Conservation (phyloP, 2,888 invertebrate genomes). For the Phlogophora meticulosa region DNA sequence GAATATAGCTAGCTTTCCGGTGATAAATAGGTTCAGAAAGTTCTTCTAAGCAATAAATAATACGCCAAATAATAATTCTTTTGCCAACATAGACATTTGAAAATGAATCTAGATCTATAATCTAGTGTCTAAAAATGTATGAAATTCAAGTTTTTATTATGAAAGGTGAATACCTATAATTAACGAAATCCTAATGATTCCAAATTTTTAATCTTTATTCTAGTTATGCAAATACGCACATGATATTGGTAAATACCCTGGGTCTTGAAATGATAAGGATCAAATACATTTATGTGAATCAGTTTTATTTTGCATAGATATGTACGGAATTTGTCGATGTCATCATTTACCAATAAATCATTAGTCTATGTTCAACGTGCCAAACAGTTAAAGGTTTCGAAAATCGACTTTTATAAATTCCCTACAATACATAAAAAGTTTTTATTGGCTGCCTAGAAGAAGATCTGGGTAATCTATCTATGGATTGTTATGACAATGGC, state of each 20-base stretch:
- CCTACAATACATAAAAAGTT: background rate
- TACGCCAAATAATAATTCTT: too few relatives aligned
- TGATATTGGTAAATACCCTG: slow-evolving; percentile 33
- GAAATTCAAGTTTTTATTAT: background rate
- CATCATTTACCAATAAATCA: slow-evolving; percentile 23
- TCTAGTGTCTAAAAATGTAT: too few relatives aligned
- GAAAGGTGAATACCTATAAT: background rate
- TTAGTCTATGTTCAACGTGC: background rate
- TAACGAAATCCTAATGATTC: slow-evolving; percentile 10
- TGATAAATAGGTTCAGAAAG: too few relatives aligned
- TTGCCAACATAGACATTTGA: background rate
- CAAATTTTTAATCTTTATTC: slow-evolving; percentile 32
- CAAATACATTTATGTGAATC: background rate
- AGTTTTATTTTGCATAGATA: slow-evolving; percentile 14
- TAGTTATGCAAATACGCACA: slow-evolving; percentile 4
- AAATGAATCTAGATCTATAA: background rate
- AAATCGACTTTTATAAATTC: background rate
- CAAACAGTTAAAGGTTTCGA: slow-evolving; percentile 2
- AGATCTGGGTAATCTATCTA: too few relatives aligned
- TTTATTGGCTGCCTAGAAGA: too few relatives aligned
- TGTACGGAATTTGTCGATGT: slow-evolving; percentile 14
- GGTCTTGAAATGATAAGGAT: slow-evolving; percentile 32
- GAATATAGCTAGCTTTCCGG: background rate
- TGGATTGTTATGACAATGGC: too few relatives aligned
- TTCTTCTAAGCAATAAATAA: too few relatives aligned